Base-by-base conservation (phyloP, 2,888 invertebrate species). In the Nephrocerus scutellatus region DNA sequence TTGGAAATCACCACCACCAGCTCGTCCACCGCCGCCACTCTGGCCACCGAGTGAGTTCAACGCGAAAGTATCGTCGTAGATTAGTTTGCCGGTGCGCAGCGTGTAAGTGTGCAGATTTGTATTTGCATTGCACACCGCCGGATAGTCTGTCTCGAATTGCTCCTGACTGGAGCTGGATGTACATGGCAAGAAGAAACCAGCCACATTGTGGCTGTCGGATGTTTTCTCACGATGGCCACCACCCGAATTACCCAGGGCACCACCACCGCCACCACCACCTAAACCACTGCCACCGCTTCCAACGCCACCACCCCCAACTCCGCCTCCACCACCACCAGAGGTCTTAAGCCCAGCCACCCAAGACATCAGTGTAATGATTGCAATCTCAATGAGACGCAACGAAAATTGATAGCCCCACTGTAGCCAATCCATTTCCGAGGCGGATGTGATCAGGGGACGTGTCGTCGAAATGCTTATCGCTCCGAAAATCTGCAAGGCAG, bases 361-460 rank as follows among this genome's bases (percentile, higher is more conserved):
- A 1, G 85, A 84, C 52, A 90, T 74, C 37, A 89, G 73, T 5
- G 84, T 82, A 52, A 91, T 86, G 56, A 92, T 84, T n/a, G 83
- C 79, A 30, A 92, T 79, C 68, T 93, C 93, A 36, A 90, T 76
- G 6, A 90, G 72, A 18, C 92, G 76, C 35, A 90, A 76, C 0
- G 84, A 83, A 57, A 89, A 82, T 60, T 92, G 89, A 70, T 87
- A 91, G 14, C 86, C 84, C 89, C 90, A 92, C 73, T 91, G 84
- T 4, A 90, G 74, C 93, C 93, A 93, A 45, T 82, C 81, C 53
- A 81, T 79, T 53, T 82, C 80, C 1, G 59, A 49, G 52, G 53
- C 50, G 66, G 69, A 47, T 60, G 68, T 35, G 12, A 57, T 55
- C n/a, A 60, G 29, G 1, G 59, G 56, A 4, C 64, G 57, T 4